Percentiles rank a stretch among this genome's conserved stretches.
Conservation (phyloP, 2,113 vertebrate genomes). For the Oryzias curvinotus region DNA sequence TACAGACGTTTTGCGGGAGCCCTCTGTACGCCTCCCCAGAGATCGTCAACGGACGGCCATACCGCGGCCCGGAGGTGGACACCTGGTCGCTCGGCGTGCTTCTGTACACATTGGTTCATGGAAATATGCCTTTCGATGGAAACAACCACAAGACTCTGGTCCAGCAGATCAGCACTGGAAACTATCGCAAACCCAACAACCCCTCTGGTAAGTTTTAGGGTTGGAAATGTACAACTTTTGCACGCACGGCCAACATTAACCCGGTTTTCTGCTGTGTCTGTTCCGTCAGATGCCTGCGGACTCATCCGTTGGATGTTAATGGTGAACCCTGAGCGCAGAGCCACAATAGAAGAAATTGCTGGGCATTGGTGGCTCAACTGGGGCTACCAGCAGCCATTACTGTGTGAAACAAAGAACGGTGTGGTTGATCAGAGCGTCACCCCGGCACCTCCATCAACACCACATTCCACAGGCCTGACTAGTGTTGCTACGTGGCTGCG, state of each 20-base stretch:
- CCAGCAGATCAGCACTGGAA: slow-evolving; percentile 89
- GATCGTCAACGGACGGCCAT: slow-evolving; percentile 93
- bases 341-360: slow-evolving; percentile 92
- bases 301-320: slow-evolving; percentile 98
- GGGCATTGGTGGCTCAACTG: slow-evolving; percentile 99
- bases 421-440: slow-evolving; percentile 17
- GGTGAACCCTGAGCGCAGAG: slow-evolving; percentile 94
- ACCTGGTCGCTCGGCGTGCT: slow-evolving; percentile 97
- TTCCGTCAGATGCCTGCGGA: slow-evolving; percentile 87
- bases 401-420: slow-evolving; percentile 76
- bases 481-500: slow-evolving; percentile 87
- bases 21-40: slow-evolving; percentile 95
- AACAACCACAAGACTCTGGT: slow-evolving; percentile 88
- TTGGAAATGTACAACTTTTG: neutral
- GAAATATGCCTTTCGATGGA: slow-evolving; percentile 94
- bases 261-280: neutral
- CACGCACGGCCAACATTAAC: neutral
- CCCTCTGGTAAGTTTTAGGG: slow-evolving; percentile 81
- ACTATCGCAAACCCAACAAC: slow-evolving; percentile 87
- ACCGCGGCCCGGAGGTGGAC: slow-evolving; percentile 91
- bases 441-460: neutral
- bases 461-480: slow-evolving; percentile 65
- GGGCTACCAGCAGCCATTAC: slow-evolving; percentile 81
- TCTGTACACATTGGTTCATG: slow-evolving; percentile 92
- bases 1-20: slow-evolving; percentile 95